These are phyloP conservation scores for Atrichornis clamosus DNA, from an alignment of 2,113 vertebrate species.

Conservation along the genomic window DNA sequence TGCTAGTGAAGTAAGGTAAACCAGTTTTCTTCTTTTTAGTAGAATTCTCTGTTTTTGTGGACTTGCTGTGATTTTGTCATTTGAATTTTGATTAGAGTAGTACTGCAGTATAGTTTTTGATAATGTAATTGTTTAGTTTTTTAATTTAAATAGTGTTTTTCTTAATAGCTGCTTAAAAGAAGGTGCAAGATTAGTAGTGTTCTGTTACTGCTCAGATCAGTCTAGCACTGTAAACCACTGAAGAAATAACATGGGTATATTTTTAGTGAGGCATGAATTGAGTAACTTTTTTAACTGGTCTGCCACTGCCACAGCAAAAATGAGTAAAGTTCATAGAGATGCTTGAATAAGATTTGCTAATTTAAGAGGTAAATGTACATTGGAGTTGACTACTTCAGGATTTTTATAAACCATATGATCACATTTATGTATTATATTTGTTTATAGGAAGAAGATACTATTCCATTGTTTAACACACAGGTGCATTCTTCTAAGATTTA, in stretches of 20 bases:
- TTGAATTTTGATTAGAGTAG: background rate
- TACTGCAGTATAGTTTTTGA: background rate
- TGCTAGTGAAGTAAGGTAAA: background rate
- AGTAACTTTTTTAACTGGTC: background rate
- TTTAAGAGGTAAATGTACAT: background rate
- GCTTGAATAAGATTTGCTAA: background rate
- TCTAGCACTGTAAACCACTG: background rate
- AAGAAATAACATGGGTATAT: background rate
- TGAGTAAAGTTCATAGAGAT: background rate
- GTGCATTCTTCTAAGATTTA: background rate
- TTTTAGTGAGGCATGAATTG: background rate
- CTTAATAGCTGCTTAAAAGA: background rate
- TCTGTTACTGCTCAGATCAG: background rate
- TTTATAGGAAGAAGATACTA: background rate
- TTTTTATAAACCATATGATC: background rate
- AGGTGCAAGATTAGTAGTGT: background rate
- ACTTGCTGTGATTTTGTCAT: background rate
- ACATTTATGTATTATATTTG: background rate
- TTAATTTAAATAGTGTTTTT: background rate
- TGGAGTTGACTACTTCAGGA: background rate
- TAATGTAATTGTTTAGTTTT: background rate
- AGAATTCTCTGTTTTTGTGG: background rate
- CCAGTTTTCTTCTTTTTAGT: background rate
- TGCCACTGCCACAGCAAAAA: background rate
- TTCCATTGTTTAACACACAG: background rate